Evolutionary conservation across 2,888 invertebrate species (phyloP), one percentile per base, ranked within the genome.

Genomic region (Lasioglossum pauxillum): DNA sequence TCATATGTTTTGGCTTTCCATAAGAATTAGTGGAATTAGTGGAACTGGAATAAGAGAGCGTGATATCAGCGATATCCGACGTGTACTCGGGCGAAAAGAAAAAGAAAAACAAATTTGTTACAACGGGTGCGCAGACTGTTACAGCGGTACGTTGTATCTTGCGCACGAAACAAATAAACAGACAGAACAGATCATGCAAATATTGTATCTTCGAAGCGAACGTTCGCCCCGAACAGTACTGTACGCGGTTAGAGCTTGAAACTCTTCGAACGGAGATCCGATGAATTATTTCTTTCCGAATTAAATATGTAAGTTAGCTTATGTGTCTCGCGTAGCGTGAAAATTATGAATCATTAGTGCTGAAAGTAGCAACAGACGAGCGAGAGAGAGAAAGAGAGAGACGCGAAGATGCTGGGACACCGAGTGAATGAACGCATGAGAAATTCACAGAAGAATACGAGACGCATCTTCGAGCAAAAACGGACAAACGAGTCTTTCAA

Each of bases 1-100:
- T 95, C 95, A 95, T 95, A 94, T 94, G 95, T 95, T 95, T 95
- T 95, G 94, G 95, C 94, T 94, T 93, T 88, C 92, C 90, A 92
- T 91, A 92, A 87, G 91, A 92, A 91, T 90, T 91, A 87, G 84
- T 81, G 89, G 84, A 53, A 53, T 53, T 53, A 53, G 49, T 53
- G 49, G 49, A 83, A 80, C 86, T 84, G 88, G 88, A 89, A 90
- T 90, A 80, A 88, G 53, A 75, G 60, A 64, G 57, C 76, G 76
- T 38, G 10, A 16, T 16, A 78, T 73, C 71, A 84, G 53, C 76
- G 75, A 38, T 78, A 53, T 76, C 49, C 78, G 74, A 80, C 75
- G 46, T 78, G 41, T 75, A 71, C 10, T 35, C 23, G 67, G 23
- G 19, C 67, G 23, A 57, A 57, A 16, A 49, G 75, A n/a, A n/a